phyloP scores from a whole-genome alignment of 2,888 invertebrate species.

The Morpho achilles region DNA sequence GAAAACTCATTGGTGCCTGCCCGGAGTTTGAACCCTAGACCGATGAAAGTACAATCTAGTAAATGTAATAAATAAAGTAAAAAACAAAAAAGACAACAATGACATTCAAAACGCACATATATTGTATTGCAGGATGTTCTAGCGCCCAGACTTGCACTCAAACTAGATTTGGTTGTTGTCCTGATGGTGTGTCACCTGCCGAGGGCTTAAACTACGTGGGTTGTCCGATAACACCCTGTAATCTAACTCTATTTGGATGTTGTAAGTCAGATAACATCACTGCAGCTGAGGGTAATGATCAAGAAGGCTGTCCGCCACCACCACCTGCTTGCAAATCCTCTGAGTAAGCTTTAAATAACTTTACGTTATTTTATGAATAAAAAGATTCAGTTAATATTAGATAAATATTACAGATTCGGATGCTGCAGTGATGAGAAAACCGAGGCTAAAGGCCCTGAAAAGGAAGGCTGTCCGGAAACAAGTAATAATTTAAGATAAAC shows the following conservation, averaged over 20 bases:
- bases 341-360: conserved; percentile 50
- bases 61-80: neutral
- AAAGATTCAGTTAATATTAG: neutral
- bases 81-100: neutral
- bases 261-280: conserved; percentile 87
- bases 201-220: conserved; percentile 84
- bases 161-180: conserved; percentile 88
- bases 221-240: conserved; percentile 87
- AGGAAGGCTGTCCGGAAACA: conserved; percentile 70
- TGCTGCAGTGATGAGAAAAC: conserved; percentile 86
- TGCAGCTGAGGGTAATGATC: conserved; percentile 88
- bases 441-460: conserved; percentile 81
- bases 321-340: conserved; percentile 77
- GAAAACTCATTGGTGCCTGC: too few species aligned
- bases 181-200: conserved; percentile 89
- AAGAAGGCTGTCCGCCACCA: conserved; percentile 90
- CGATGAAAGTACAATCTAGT: conserved; percentile 77
- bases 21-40: too few species aligned
- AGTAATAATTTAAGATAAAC: conserved; percentile 32
- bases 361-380: conserved; percentile 22
- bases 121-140: conserved; percentile 79
- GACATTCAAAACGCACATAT: neutral
- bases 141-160: conserved; percentile 87
- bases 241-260: conserved; percentile 91
- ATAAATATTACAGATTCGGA: conserved; percentile 66